Evolutionary conservation across 2,888 invertebrate genomes (phyloP).

Genomic region (Latrodectus hesperus): DNA sequence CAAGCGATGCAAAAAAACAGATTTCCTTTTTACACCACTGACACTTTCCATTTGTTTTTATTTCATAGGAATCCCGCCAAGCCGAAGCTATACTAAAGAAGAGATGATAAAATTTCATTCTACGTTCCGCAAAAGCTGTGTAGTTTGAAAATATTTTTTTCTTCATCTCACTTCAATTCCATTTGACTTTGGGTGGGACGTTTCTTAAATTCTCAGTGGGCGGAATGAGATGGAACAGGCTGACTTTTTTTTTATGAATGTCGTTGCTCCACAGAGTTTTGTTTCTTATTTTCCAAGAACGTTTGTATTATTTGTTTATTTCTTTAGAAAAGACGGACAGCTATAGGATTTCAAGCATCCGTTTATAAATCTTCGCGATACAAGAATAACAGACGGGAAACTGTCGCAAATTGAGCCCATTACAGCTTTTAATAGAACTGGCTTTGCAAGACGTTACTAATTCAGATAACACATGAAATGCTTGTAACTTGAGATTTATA

Average conservation of each 20-base stretch:
- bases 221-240: conserved; percentile 1
- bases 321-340: neutral
- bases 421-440: neutral
- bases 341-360: neutral
- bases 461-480: neutral
- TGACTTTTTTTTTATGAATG: neutral
- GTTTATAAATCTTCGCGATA: neutral
- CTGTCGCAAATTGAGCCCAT: neutral
- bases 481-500: neutral
- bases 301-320: neutral
- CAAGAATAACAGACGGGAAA: neutral
- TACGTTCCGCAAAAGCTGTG: neutral
- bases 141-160: neutral
- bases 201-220: neutral
- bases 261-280: neutral
- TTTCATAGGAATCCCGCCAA: neutral
- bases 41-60: neutral
- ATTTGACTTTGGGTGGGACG: neutral
- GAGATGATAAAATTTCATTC: conserved; percentile 2
- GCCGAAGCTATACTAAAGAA: neutral
- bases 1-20: neutral
- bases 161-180: neutral
- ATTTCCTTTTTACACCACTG: neutral
- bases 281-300: neutral
- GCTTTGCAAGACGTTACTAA: neutral